Percentiles rank a stretch among this genome's conserved stretches.
Conservation (phyloP, 2,888 invertebrate genomes). For the Pristionchus entomophagus region DNA sequence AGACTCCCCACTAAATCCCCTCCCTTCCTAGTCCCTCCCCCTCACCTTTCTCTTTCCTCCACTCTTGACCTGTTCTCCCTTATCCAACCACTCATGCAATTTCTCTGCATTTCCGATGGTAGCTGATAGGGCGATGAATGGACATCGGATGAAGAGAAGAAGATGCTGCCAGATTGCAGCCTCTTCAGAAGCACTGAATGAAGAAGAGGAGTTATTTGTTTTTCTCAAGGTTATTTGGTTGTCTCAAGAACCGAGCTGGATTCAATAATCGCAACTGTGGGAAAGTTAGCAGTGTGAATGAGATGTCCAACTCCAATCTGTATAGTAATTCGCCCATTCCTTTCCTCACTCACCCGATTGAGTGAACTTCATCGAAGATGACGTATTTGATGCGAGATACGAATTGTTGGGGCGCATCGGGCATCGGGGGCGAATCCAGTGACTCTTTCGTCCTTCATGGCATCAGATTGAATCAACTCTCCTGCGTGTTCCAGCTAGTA, state of each 20-base stretch:
- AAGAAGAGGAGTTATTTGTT: too few relatives aligned
- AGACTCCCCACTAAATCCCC: not conserved
- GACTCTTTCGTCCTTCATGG: conserved; percentile 73
- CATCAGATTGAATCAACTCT: conserved; percentile 71
- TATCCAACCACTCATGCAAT: conserved; percentile 70
- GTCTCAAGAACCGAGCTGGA: too few relatives aligned
- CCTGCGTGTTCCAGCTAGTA: conserved; percentile 71
- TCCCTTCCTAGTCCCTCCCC: not conserved
- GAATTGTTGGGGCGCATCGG: conserved; percentile 72
- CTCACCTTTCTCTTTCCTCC: conserved; percentile 59
- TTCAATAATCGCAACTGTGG: too few relatives aligned
- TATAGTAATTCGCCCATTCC: not conserved
- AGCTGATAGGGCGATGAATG: conserved; percentile 74
- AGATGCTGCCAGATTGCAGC: conserved; percentile 75
- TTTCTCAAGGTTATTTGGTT: too few relatives aligned
- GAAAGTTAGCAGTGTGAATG: too few relatives aligned
- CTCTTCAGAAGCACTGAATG: conserved; percentile 67
- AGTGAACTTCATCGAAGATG: conserved; percentile 75
- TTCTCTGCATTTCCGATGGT: conserved; percentile 72
- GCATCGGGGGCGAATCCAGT: conserved; percentile 76
- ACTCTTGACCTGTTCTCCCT: conserved; percentile 66
- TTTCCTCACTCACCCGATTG: conserved; percentile 63
- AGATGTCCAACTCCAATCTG: too few relatives aligned
- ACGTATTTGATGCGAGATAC: conserved; percentile 73
- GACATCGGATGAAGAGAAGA: conserved; percentile 73